Evolutionary conservation across 1,140 invertebrate species (phyloP).

Genomic region (Teleopsis dalmanni): DNA sequence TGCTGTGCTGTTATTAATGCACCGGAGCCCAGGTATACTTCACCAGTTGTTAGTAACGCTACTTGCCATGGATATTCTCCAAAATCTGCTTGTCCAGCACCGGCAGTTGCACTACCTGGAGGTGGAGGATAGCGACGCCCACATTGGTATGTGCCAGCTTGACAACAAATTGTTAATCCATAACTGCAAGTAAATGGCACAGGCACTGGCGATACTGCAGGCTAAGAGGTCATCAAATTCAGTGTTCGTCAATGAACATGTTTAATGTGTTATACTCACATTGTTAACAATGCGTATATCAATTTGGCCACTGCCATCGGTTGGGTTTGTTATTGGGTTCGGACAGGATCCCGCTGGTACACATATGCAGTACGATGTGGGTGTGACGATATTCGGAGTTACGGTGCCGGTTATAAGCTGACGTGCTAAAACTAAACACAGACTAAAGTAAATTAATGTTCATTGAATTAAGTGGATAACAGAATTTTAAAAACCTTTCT

Average conservation of each 20-base stretch:
- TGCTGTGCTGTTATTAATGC: constrained; percentile 56
- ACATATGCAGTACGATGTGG: constrained; percentile 36
- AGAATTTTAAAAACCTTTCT: too few relatives aligned
- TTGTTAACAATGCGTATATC: constrained; percentile 56
- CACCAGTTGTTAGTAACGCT: constrained; percentile 45
- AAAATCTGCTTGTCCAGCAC: constrained; percentile 30
- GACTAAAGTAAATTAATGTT: not conserved
- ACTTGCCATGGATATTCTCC: constrained; percentile 42
- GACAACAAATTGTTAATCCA: constrained; percentile 32
- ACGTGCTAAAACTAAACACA: constrained; percentile 22
- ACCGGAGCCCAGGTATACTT: constrained; percentile 60
- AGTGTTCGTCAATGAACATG: not conserved
- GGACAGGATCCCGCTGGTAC: constrained; percentile 30
- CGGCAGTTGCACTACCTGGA: constrained; percentile 17
- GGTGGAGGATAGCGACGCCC: constrained; percentile 33
- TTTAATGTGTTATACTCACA: constrained; percentile 18
- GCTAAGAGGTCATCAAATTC: constrained; percentile 8
- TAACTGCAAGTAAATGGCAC: constrained; percentile 23
- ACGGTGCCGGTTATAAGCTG: constrained; percentile 35
- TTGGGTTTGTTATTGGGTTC: constrained; percentile 24
- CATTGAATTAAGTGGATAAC: not conserved
- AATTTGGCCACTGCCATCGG: constrained; percentile 47
- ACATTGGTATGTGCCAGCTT: constrained; percentile 35
- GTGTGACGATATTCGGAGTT: constrained; percentile 15
- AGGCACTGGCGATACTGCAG: constrained; percentile 10